Conservation (phyloP, 2,113 vertebrate species). For the Datnioides undecimradiatus region DNA sequence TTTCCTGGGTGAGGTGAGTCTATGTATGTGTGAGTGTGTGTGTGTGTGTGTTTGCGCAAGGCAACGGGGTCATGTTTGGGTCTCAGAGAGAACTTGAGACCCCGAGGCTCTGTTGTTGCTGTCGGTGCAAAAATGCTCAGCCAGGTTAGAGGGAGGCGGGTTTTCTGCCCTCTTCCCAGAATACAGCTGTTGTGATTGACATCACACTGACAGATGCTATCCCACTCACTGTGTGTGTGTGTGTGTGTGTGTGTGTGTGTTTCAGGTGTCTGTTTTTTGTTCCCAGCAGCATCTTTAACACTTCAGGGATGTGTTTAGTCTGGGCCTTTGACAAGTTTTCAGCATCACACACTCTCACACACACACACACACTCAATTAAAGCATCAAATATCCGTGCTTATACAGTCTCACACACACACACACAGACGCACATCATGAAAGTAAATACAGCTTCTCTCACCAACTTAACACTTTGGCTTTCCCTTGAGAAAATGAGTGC, state of each 20-base stretch:
- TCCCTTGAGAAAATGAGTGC: slow-evolving; percentile 22
- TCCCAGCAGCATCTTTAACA: slow-evolving; percentile 40
- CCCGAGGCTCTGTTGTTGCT: slow-evolving; percentile 46
- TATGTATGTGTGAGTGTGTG: slow-evolving; percentile 13
- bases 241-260: slow-evolving; percentile 16
- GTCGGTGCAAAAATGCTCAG: slow-evolving; percentile 45
- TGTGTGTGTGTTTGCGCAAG: slow-evolving; percentile 25
- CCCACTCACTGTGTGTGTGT: not conserved
- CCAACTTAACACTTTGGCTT: slow-evolving; percentile 4
- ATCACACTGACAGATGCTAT: slow-evolving; percentile 24
- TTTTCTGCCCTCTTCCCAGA: slow-evolving; percentile 56
- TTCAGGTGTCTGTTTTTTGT: slow-evolving; percentile 42
- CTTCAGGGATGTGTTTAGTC: slow-evolving; percentile 43
- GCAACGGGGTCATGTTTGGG: slow-evolving; percentile 53
- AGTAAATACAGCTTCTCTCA: slow-evolving; percentile 16
- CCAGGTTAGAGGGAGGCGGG: slow-evolving; percentile 43
- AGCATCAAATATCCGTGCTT: slow-evolving; percentile 11
- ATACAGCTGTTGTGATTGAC: slow-evolving; percentile 68
- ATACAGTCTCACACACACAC: slow-evolving; percentile 10
- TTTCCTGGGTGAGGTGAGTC: slow-evolving; percentile 47
- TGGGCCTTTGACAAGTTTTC: slow-evolving; percentile 35
- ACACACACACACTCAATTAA: not conserved
- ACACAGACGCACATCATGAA: slow-evolving; percentile 8
- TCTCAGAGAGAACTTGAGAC: slow-evolving; percentile 48
- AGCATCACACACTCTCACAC: slow-evolving; percentile 1